phyloP scores from a whole-genome alignment of 1,140 invertebrate genomes.

The Portunus trituberculatus region DNA sequence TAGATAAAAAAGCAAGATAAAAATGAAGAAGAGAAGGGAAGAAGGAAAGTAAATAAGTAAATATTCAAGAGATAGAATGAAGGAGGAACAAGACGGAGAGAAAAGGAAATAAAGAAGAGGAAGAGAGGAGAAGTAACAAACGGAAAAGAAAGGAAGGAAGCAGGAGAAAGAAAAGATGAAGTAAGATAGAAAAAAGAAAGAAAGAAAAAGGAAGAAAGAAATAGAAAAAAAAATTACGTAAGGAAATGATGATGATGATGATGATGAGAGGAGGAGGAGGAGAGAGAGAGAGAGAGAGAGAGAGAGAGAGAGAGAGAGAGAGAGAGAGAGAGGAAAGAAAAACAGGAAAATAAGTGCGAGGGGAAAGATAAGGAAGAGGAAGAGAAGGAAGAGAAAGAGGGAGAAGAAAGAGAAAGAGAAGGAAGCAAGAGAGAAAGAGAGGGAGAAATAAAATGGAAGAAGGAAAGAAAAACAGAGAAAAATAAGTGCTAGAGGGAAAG shows the following conservation, averaged over 20 bases:
- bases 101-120: neutral
- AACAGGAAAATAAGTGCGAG: neutral
- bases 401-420: neutral
- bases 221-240: too few relatives aligned
- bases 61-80: too few relatives aligned
- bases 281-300: too few relatives aligned
- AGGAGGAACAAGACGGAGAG: too few relatives aligned
- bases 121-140: neutral
- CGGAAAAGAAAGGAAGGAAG: too few relatives aligned
- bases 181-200: neutral
- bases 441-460: neutral
- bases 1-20: too few relatives aligned
- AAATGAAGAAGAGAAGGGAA: neutral
- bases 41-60: neutral
- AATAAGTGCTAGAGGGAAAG: too few relatives aligned
- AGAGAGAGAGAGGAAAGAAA: too few relatives aligned
- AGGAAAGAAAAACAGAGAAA: neutral
- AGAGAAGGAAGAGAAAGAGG: neutral
- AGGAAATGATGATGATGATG: neutral
- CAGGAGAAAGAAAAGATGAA: too few relatives aligned
- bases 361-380: neutral
- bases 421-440: neutral
- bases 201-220: neutral
- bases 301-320: too few relatives aligned
- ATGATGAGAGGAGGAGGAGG: neutral